Evolutionary conservation across 2,113 vertebrate genomes (phyloP).

Genomic region (Parotia lawesii): DNA sequence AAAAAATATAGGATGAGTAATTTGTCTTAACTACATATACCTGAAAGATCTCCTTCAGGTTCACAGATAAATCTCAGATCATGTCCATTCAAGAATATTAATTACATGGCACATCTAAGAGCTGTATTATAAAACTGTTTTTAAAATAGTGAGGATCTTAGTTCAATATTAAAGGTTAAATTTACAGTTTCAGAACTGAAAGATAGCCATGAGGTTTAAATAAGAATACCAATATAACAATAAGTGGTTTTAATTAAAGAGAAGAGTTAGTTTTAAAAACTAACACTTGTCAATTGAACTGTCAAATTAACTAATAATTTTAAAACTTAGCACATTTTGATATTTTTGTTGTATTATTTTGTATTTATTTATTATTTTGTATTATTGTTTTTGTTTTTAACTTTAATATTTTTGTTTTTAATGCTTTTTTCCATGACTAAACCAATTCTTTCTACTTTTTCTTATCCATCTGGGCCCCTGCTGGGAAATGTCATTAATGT

Average conservation of each 20-base stretch:
- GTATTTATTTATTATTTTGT: too few species aligned
- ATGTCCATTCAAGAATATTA: background rate
- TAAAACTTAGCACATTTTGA: conserved; percentile 21
- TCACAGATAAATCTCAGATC: background rate
- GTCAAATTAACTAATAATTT: conserved; percentile 39
- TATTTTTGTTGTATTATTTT: background rate
- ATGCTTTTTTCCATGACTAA: conserved; percentile 8
- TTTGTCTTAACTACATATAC: background rate
- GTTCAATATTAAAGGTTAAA: background rate
- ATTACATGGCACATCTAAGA: background rate
- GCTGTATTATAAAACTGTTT: background rate
- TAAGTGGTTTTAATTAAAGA: background rate
- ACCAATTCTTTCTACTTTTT: conserved; percentile 30
- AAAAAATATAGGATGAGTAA: background rate
- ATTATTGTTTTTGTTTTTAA: background rate
- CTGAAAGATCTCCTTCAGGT: background rate
- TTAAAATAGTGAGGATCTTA: background rate
- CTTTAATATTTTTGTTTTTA: conserved; percentile 41
- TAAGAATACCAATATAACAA: background rate
- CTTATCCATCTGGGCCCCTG: conserved; percentile 32
- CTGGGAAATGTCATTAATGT: conserved; percentile 61
- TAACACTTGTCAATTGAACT: conserved; percentile 14
- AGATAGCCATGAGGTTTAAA: background rate
- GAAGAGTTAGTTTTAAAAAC: background rate
- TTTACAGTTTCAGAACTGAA: background rate